Evolutionary conservation across 2,888 invertebrate genomes (phyloP).

Genomic region (Rhingia rostrata): DNA sequence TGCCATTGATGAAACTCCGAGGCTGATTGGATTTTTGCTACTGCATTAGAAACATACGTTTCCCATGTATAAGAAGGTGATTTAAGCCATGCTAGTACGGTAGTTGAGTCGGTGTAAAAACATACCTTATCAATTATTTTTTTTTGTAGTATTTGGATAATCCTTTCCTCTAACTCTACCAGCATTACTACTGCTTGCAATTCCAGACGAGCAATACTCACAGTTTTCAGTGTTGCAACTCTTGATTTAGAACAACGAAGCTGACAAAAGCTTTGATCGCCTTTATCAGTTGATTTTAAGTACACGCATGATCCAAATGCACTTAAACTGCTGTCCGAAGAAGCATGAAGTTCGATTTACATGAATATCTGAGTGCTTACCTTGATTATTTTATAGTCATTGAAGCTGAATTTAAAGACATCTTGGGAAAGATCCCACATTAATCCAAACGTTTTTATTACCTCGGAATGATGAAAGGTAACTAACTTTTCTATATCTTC

Average conservation of each 20-base stretch:
- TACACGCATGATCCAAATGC: conserved; percentile 19
- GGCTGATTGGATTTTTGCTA: too few relatives aligned
- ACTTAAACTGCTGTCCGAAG: conserved; percentile 14
- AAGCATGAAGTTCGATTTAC: conserved; percentile 21
- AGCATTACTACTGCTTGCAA: conserved; percentile 8
- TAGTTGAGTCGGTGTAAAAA: conserved; percentile 23
- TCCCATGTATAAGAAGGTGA: too few relatives aligned
- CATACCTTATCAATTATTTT: conserved; percentile 7
- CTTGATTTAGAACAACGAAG: too few relatives aligned
- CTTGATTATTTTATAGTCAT: conserved; percentile 6
- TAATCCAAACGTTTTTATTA: conserved; percentile 26
- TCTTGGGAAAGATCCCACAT: conserved; percentile 23
- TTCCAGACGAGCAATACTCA: conserved; percentile 16
- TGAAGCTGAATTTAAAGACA: conserved; percentile 12
- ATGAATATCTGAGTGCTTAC: neutral
- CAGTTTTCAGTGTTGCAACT: too few relatives aligned
- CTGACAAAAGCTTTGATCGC: too few relatives aligned
- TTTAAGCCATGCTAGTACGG: conserved; percentile 21
- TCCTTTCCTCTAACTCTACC: conserved; percentile 10
- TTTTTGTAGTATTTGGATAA: neutral
- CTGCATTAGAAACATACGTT: too few relatives aligned
- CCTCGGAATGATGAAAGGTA: too few relatives aligned
- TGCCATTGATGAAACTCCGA: too few relatives aligned
- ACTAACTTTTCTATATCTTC: too few relatives aligned
- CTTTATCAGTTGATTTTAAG: too few relatives aligned